These are phyloP conservation scores for Erinaceus europaeus DNA, from an alignment of 2,113 vertebrate species.

Conservation along the genomic window DNA sequence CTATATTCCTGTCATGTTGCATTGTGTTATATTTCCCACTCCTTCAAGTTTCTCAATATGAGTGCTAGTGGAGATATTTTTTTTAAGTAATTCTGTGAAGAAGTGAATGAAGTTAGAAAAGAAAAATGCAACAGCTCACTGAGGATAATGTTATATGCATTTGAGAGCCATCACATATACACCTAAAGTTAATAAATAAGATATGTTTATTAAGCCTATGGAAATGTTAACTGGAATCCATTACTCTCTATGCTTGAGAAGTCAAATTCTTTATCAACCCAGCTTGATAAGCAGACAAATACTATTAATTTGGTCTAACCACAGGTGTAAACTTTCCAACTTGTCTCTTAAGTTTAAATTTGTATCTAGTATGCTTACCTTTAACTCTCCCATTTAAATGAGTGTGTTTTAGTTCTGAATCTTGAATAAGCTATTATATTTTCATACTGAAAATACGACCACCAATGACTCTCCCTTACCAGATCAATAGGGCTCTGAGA, in stretches of 20 bases:
- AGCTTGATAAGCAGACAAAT: slow-evolving; percentile 1
- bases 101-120: slow-evolving; percentile 35
- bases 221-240: not conserved
- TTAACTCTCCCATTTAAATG: slow-evolving; percentile 9
- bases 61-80: not conserved
- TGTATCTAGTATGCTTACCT: not conserved
- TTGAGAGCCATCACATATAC: not conserved
- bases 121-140: not conserved
- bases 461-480: not conserved
- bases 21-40: not conserved
- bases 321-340: not conserved
- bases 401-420: slow-evolving; percentile 2
- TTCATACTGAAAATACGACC: not conserved
- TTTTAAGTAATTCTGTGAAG: slow-evolving; percentile 35
- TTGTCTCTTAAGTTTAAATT: not conserved
- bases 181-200: slow-evolving; percentile 7
- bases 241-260: not conserved
- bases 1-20: not conserved
- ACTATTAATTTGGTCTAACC: not conserved
- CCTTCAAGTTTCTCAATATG: slow-evolving; percentile 11
- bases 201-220: not conserved
- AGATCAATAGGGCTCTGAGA: not conserved
- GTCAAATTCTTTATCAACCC: not conserved
- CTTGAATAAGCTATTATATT: not conserved
- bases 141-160: slow-evolving; percentile 1